Evolutionary conservation across 2,797 vertebrate species (phyloP).

Genomic region (Leptoclinus maculatus): DNA sequence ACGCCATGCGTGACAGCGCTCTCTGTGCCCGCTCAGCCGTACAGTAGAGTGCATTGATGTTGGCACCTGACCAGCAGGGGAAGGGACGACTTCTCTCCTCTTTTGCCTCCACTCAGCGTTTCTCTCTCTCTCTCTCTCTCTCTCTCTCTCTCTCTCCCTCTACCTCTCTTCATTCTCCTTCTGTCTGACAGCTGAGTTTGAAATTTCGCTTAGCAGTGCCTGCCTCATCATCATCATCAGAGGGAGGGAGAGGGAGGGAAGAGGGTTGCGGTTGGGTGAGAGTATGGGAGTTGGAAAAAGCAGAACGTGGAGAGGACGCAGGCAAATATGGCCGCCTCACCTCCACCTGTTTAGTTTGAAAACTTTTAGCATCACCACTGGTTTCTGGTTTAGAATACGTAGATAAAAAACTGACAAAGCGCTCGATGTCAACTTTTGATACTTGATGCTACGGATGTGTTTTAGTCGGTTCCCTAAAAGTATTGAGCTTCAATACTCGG

Average conservation of each 20-base stretch:
- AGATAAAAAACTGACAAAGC: not conserved
- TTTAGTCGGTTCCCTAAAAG: not conserved
- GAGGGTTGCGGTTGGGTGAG: not conserved
- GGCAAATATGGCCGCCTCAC: not conserved
- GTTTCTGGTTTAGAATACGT: not conserved
- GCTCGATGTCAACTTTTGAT: not conserved
- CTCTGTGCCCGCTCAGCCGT: slow-evolving; percentile 58
- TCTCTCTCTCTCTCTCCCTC: not conserved
- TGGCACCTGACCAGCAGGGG: slow-evolving; percentile 67
- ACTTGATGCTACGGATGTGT: not conserved
- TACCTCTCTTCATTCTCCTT: slow-evolving; percentile 46
- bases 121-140: slow-evolving; percentile 24
- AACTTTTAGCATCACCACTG: not conserved
- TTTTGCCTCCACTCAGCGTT: slow-evolving; percentile 67
- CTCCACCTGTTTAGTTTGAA: slow-evolving; percentile 4
- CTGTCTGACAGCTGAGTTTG: slow-evolving; percentile 62
- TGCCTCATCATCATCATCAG: slow-evolving; percentile 56
- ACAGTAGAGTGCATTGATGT: slow-evolving; percentile 69
- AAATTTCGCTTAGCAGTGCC: slow-evolving; percentile 51
- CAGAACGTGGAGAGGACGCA: slow-evolving; percentile 11
- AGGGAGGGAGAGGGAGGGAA: not conserved
- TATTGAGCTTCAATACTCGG: not conserved
- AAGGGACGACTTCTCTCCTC: slow-evolving; percentile 25
- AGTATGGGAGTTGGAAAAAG: not conserved
- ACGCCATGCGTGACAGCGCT: slow-evolving; percentile 58